A percentile compares a stretch with the other conserved stretches of the same genome.
Evolutionary conservation across 1,140 invertebrate genomes (phyloP).

Genomic region (Armadillidium nasatum): DNA sequence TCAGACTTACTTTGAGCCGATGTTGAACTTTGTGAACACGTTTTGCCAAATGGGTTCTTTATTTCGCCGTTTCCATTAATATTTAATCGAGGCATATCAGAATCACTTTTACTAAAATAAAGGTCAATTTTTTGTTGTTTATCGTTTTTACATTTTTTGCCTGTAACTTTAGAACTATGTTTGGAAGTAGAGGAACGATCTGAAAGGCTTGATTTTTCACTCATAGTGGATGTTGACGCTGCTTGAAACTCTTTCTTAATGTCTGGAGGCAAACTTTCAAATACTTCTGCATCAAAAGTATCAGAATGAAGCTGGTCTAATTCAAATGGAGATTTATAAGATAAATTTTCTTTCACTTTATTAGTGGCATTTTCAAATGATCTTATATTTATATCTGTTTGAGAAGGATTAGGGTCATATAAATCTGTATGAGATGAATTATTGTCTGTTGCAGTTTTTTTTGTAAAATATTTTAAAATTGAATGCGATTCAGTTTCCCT

Average conservation of each 20-base stretch:
- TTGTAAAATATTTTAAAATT: conserved; percentile 62
- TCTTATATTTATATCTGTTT: background rate
- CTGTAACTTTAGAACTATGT: background rate
- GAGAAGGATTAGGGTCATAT: background rate
- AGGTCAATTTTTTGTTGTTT: background rate
- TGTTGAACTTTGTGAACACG: background rate
- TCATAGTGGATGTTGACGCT: background rate
- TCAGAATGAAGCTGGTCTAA: background rate
- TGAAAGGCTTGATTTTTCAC: background rate
- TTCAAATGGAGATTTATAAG: background rate
- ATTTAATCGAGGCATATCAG: too few relatives aligned
- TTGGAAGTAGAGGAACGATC: background rate
- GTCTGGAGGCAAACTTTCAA: background rate
- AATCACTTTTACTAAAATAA: background rate
- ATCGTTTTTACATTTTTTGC: background rate
- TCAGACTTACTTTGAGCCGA: background rate
- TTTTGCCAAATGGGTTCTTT: too few relatives aligned
- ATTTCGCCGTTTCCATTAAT: too few relatives aligned
- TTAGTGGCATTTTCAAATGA: background rate
- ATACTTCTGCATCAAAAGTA: background rate
- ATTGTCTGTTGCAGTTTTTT: background rate
- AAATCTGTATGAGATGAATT: background rate
- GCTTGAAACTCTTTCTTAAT: background rate
- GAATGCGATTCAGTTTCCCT: conserved; percentile 59
- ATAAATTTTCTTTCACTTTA: background rate